Evolutionary conservation across 2,888 invertebrate species (phyloP).

Genomic region (Portevinia maculata): DNA sequence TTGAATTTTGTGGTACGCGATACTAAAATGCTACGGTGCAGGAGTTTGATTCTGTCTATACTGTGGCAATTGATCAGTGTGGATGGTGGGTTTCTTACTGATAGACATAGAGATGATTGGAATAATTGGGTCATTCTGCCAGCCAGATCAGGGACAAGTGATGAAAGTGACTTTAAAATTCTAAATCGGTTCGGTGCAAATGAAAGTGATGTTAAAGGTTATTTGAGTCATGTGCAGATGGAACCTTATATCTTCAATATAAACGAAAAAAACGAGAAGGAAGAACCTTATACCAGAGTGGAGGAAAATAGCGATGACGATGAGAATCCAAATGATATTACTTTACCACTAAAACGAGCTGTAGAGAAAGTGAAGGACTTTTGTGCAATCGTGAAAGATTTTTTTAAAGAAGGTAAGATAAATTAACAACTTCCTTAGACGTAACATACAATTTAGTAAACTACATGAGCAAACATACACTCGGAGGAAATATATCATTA

Average conservation of each 20-base stretch:
- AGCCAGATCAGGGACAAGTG: conserved; percentile 30
- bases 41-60: conserved; percentile 28
- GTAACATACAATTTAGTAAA: too few species aligned
- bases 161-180: background rate
- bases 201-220: conserved; percentile 17
- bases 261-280: background rate
- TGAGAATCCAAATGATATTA: conserved; percentile 49
- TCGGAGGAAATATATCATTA: too few species aligned
- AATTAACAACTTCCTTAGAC: too few species aligned
- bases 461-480: too few species aligned
- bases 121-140: conserved; percentile 70
- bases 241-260: conserved; percentile 47
- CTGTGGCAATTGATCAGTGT: conserved; percentile 31
- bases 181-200: conserved; percentile 30
- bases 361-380: conserved; percentile 76
- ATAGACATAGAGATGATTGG: conserved; percentile 43
- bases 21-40: conserved; percentile 12
- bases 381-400: conserved; percentile 76
- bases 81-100: conserved; percentile 14
- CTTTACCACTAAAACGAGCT: conserved; percentile 75
- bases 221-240: conserved; percentile 26
- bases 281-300: background rate
- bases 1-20: background rate
- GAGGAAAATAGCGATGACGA: background rate
- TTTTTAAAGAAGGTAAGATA: conserved; percentile 75